Evolutionary conservation across 64 coral and sea anemone genomes (phyloP).

Genomic region (Montipora efflorescens): DNA sequence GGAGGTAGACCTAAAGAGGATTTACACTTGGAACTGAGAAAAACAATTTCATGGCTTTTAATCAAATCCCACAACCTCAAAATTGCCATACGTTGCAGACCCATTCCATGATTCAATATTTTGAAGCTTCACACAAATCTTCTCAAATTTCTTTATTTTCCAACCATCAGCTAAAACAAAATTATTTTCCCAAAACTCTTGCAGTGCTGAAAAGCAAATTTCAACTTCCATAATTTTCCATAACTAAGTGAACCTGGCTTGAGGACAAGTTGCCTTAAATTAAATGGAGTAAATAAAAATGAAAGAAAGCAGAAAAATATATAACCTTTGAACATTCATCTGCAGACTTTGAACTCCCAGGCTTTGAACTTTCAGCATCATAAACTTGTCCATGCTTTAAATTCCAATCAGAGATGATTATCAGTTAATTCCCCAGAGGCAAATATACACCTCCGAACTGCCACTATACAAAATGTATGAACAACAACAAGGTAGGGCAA

Average conservation of each 20-base stretch:
- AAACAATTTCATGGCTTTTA: background rate
- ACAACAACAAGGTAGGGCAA: background rate
- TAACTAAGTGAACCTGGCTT: conserved; percentile 21
- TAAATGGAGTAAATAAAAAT: background rate
- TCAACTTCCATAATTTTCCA: conserved; percentile 17
- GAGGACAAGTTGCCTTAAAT: conserved; percentile 13
- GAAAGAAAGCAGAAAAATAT: background rate
- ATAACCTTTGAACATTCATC: conserved; percentile 8
- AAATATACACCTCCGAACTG: background rate
- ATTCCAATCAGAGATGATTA: conserved; percentile 4
- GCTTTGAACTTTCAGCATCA: conserved; percentile 11
- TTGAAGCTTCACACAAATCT: conserved; percentile 19
- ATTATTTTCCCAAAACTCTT: conserved; percentile 23
- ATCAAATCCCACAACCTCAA: background rate
- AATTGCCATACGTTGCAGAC: conserved; percentile 10
- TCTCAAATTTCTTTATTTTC: conserved; percentile 12
- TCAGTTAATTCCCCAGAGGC: conserved; percentile 1
- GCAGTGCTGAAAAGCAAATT: conserved; percentile 1
- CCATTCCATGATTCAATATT: background rate
- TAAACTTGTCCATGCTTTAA: conserved; percentile 18
- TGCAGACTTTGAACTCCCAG: conserved; percentile 18
- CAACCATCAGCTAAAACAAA: background rate
- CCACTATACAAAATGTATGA: conserved; percentile 14
- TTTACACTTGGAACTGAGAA: background rate
- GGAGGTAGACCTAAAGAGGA: background rate